A percentile compares a stretch with the other conserved stretches of the same genome.
Evolutionary conservation across 1,140 invertebrate species (phyloP).

Genomic region (Chironomus tepperi): DNA sequence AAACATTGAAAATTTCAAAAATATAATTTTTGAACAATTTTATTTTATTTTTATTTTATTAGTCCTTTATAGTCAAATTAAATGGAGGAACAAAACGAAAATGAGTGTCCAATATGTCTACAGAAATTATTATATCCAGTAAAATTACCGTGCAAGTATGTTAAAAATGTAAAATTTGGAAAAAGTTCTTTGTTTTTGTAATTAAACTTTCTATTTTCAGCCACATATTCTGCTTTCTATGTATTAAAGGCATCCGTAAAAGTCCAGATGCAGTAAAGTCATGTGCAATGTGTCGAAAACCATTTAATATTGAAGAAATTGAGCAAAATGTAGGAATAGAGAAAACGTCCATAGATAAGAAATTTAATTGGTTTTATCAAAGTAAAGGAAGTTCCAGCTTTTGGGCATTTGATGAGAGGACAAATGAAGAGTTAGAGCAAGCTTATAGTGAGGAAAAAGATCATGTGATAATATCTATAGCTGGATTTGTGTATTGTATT

Average conservation of each 20-base stretch:
- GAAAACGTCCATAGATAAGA: neutral
- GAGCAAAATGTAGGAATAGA: neutral
- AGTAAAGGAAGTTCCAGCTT: neutral
- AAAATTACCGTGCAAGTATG: neutral
- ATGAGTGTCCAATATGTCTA: neutral
- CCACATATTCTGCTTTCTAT: neutral
- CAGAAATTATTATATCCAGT: neutral
- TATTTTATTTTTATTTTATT: neutral
- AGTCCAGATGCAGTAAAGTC: neutral
- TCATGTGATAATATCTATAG: neutral
- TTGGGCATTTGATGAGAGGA: neutral
- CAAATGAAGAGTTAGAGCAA: neutral
- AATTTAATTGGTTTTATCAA: neutral
- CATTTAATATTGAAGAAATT: neutral
- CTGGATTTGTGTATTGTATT: neutral
- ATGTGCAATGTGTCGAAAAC: slow-evolving; percentile 6
- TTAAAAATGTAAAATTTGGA: neutral
- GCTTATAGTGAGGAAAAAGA: neutral
- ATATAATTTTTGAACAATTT: neutral
- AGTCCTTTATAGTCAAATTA: neutral
- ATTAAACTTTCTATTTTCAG: neutral
- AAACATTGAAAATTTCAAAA: neutral
- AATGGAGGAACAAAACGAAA: neutral
- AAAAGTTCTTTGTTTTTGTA: neutral
- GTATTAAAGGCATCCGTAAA: neutral